Base-by-base conservation (phyloP, 2,888 invertebrate genomes). In the Synergus japonicus region DNA sequence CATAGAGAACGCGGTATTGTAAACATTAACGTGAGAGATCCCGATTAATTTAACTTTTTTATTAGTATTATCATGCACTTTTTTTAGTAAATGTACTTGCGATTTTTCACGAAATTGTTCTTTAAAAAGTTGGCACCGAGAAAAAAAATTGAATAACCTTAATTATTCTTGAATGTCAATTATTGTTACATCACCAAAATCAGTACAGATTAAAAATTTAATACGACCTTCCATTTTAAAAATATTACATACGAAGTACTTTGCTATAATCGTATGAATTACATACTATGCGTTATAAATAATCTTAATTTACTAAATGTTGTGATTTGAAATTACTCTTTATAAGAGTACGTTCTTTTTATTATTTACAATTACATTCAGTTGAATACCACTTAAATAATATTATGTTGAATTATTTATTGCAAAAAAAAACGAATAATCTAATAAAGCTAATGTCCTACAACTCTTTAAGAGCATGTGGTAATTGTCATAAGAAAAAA, bases 361-460 rank as follows among this genome's bases (percentile, higher is more conserved):
- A 54, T 73, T 73, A 73, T 73, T 73, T 73, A 73, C 73, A 73
- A 73, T 73, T 54, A 73, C 54, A 73, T 13, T 73, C 49, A 54
- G 54, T 43, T 41, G n/a, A 5, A 44, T 73, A 73, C 37, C 54
- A 73, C 69, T 73, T 54, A 54, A 73, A 73, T 54, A 54, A 67
- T 46, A 37, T 37, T 58, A 73, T 37, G n/a, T 29, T 54, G 73
- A 73, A 73, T 54, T 73, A 73, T 73, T 49, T 73, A 73, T 73
- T 73, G 73, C 73, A 41, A 54, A 73, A 44, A 44, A 22, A 67
- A 73, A 54, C n/a, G n/a, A 10, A 73, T 73, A 73, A 58, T n/a
- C 54, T 73, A 54, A 22, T 67, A 49, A 37, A 73, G 29, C 37
- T 73, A 73, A 73, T 73, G 49, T 44, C 22, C 54, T 1, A 73